A percentile compares a stretch with the other conserved stretches of the same genome.
These are phyloP conservation scores for Leuciscus waleckii DNA, from an alignment of 2,797 vertebrate species.

Conservation along the genomic window DNA sequence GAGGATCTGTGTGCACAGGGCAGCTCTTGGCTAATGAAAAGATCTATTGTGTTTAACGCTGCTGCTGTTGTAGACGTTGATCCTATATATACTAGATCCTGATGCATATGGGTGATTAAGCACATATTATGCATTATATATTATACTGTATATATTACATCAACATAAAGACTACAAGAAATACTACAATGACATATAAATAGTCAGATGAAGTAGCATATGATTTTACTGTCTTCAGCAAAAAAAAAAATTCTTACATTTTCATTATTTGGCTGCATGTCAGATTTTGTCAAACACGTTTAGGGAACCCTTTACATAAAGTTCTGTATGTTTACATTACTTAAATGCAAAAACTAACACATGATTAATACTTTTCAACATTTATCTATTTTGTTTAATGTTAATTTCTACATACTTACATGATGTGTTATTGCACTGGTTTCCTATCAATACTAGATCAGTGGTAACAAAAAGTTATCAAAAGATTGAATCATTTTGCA, in stretches of 20 bases:
- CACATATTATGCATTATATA: not conserved
- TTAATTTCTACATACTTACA: no score
- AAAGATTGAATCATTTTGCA: not conserved
- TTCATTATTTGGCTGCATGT: not conserved
- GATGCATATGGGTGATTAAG: not conserved
- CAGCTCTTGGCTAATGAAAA: conserved; percentile 71
- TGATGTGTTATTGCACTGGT: no score
- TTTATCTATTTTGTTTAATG: no score
- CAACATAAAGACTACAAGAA: not conserved
- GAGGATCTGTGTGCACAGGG: conserved; percentile 47
- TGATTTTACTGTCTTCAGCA: not conserved
- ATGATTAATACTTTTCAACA: not conserved
- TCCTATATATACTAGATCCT: conserved; percentile 33
- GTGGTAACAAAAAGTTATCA: not conserved
- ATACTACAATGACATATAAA: not conserved
- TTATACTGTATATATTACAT: not conserved
- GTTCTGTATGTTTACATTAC: not conserved
- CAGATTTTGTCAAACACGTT: not conserved
- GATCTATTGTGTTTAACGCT: conserved; percentile 22
- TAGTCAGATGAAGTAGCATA: not conserved
- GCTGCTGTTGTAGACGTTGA: conserved; percentile 54
- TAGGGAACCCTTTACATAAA: not conserved
- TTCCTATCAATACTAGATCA: no score
- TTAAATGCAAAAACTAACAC: not conserved
- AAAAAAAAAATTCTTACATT: not conserved